These are phyloP conservation scores for Riparia riparia DNA, from an alignment of 2,113 vertebrate genomes.

Conservation along the genomic window DNA sequence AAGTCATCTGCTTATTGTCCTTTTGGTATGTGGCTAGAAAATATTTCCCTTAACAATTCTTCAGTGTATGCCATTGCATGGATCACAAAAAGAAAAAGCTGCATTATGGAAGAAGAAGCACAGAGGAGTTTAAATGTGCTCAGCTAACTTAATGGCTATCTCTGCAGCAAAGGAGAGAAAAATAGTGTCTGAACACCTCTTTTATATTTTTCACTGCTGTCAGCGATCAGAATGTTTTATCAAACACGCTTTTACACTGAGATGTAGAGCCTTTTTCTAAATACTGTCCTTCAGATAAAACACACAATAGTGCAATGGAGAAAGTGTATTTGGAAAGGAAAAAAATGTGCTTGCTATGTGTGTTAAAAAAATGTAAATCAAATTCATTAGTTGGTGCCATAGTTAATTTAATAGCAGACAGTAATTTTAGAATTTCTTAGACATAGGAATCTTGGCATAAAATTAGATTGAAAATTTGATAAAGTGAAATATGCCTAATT, in stretches of 20 bases:
- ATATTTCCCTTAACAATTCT: slow-evolving; percentile 20
- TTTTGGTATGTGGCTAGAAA: slow-evolving; percentile 45
- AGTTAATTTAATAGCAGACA: slow-evolving; percentile 32
- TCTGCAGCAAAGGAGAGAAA: slow-evolving; percentile 10
- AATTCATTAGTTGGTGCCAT: background rate
- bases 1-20: slow-evolving; percentile 22
- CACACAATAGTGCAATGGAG: background rate
- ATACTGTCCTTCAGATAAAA: slow-evolving; percentile 33
- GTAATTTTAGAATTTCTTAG: background rate
- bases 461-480: slow-evolving; percentile 1
- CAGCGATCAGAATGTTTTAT: slow-evolving; percentile 8
- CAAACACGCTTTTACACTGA: background rate
- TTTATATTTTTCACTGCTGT: background rate
- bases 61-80: background rate
- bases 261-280: background rate
- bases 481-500: background rate
- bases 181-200: background rate
- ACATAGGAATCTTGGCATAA: background rate
- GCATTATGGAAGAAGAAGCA: background rate
- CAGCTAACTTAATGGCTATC: background rate
- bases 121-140: background rate
- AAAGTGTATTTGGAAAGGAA: background rate
- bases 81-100: background rate
- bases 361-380: background rate
- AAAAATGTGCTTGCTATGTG: background rate